Evolutionary conservation across 2,888 invertebrate genomes (phyloP).

Genomic region (Nomada fabriciana): DNA sequence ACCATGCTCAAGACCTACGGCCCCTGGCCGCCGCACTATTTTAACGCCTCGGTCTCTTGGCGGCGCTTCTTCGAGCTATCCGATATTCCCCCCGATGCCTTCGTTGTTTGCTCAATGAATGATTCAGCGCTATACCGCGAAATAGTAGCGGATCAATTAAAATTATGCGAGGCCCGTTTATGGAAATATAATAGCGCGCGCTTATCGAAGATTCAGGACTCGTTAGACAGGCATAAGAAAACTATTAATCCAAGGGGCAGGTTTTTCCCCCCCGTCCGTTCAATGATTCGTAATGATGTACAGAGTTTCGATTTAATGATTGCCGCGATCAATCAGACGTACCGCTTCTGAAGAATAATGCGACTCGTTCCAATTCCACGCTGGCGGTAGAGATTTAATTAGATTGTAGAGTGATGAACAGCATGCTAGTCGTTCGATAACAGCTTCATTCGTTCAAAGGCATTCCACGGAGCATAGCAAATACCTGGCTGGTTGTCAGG

Average conservation of each 20-base stretch:
- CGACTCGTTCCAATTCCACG: constrained; percentile 14
- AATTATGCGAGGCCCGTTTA: no score
- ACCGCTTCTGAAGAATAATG: neutral
- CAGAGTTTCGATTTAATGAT: neutral
- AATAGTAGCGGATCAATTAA: neutral
- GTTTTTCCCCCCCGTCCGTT: neutral
- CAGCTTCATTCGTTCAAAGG: constrained; percentile 59
- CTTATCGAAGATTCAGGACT: no score
- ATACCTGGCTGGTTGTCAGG: constrained; percentile 53
- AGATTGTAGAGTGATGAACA: constrained; percentile 39
- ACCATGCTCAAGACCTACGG: constrained; percentile 66
- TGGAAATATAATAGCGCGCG: neutral
- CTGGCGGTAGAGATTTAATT: constrained; percentile 15
- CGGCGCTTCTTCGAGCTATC: neutral
- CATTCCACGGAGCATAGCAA: constrained; percentile 47
- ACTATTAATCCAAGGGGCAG: neutral
- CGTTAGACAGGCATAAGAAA: neutral
- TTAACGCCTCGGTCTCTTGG: neutral
- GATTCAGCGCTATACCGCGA: neutral
- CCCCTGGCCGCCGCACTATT: neutral
- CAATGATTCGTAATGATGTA: neutral
- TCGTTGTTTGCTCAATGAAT: neutral
- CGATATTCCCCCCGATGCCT: neutral
- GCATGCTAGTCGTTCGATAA: constrained; percentile 42
- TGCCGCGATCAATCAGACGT: constrained; percentile 11